Conservation (phyloP, 2,797 vertebrate genomes). For the Tympanoctomys barrerae region DNA sequence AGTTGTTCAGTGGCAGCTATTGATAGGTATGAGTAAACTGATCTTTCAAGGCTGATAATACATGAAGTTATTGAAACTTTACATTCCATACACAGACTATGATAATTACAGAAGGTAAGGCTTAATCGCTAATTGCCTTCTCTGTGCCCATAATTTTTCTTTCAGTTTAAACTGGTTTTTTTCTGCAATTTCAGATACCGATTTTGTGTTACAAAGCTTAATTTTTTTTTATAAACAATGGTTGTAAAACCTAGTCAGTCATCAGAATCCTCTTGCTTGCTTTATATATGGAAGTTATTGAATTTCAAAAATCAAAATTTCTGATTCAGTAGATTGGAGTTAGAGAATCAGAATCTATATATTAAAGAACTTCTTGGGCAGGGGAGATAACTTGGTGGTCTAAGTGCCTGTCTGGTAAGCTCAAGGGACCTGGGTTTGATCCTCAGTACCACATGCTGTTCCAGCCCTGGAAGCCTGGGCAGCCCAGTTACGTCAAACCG, state of each 20-base stretch:
- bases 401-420: too few relatives aligned
- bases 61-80: not conserved
- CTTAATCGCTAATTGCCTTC: not conserved
- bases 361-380: constrained; percentile 6
- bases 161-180: constrained; percentile 46
- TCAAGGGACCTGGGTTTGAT: not conserved
- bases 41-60: not conserved
- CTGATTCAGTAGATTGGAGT: not conserved
- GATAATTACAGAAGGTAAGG: not conserved
- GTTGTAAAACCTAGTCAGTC: not conserved
- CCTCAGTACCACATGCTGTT: too few relatives aligned
- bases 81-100: not conserved
- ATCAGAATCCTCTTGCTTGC: not conserved
- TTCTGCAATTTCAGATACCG: not conserved
- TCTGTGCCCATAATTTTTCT: not conserved
- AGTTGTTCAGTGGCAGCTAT: not conserved
- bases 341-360: constrained; percentile 3
- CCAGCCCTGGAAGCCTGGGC: too few relatives aligned
- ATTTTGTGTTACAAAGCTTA: constrained; percentile 29
- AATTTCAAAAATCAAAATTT: constrained; percentile 53
- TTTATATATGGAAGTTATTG: not conserved
- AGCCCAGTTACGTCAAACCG: too few relatives aligned
- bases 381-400: too few relatives aligned
- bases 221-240: not conserved
- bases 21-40: not conserved